Evolutionary conservation across 2,113 vertebrate genomes (phyloP), one percentile per base, ranked within the genome.

Genomic region (Ranitomeya variabilis): DNA sequence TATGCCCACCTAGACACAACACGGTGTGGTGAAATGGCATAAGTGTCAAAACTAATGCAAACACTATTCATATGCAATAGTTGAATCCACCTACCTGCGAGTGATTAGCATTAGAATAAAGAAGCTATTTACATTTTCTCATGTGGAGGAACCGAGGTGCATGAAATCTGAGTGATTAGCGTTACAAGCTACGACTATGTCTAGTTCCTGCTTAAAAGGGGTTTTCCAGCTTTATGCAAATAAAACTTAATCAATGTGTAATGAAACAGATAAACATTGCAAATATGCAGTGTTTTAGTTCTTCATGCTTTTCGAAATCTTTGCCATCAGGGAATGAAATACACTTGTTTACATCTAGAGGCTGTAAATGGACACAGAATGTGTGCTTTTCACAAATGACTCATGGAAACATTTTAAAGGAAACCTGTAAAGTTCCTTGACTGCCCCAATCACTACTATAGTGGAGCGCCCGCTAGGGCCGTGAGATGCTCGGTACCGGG

Each of bases 11-110:
- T 52, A 84, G 51, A 55, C 82, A 55, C 51, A 84, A 84, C 51
- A 71, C 14, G 64, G 45, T 55, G 57, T 62, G 57, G 26, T 81
- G 62, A 60, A 84, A 71, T 54, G 66, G 82, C 64, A 57, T 18
- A 45, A 83, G 45, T 71, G 64, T 84, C 82, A 84, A 84, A 84
- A 84, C 82, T 69, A 21, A 71, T 84, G 82, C 21, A 84, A 83
- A 84, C 64, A 84, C 45, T n/a, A 71, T 84, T 84, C 67, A 84
- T 84, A 84, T 55, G 82, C 64, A 84, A 55, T 55, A 55, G 64
- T 55, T 23, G 13, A 52, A 84, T 69, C 82, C 82, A 55, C 82
- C 82, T 84, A 69, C 64, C 55, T 83, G 45, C 7, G 6, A 60
- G 81, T 31, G 51, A 84, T 84, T 84, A 55, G 82, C 82, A 84